These are phyloP conservation scores for Porites lobata DNA, from an alignment of 92 coral and sea anemone genomes.

Conservation along the genomic window DNA sequence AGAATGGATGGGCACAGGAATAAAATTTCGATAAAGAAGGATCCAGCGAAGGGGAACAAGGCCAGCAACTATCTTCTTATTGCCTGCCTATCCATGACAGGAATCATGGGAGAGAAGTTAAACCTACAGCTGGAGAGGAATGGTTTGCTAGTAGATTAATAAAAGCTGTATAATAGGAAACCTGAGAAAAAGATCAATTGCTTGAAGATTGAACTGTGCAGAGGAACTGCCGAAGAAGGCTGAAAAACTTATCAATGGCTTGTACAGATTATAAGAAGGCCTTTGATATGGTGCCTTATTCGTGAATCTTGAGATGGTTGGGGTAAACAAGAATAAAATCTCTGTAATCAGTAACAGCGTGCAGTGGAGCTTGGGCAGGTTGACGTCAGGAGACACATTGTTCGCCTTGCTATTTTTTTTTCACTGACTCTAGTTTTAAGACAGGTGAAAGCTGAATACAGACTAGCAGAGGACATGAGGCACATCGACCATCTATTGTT, in stretches of 20 bases:
- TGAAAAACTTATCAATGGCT: constrained; percentile 26
- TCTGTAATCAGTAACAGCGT: background rate
- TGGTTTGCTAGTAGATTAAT: too few relatives aligned
- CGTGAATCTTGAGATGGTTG: constrained; percentile 47
- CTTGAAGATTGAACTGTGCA: constrained; percentile 27
- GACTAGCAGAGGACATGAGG: background rate
- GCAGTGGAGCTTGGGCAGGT: background rate
- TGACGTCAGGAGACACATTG: constrained; percentile 11
- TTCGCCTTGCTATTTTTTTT: constrained; percentile 4
- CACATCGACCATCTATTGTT: background rate
- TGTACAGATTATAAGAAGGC: constrained; percentile 54
- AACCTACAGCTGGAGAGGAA: too few relatives aligned
- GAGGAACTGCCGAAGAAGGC: constrained; percentile 3
- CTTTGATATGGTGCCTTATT: constrained; percentile 40
- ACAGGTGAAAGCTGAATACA: background rate
- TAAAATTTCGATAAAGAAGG: too few relatives aligned
- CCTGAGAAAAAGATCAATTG: constrained; percentile 52
- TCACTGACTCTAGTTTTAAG: constrained; percentile 11
- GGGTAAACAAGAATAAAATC: constrained; percentile 22
- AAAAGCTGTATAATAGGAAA: too few relatives aligned
- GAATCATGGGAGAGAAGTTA: too few relatives aligned
- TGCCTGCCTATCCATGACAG: too few relatives aligned
- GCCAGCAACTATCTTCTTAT: too few relatives aligned
- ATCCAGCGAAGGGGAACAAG: too few relatives aligned
- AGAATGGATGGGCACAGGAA: too few relatives aligned